phyloP scores from a whole-genome alignment of 2,888 invertebrate species.

The Agrilus biguttatus region DNA sequence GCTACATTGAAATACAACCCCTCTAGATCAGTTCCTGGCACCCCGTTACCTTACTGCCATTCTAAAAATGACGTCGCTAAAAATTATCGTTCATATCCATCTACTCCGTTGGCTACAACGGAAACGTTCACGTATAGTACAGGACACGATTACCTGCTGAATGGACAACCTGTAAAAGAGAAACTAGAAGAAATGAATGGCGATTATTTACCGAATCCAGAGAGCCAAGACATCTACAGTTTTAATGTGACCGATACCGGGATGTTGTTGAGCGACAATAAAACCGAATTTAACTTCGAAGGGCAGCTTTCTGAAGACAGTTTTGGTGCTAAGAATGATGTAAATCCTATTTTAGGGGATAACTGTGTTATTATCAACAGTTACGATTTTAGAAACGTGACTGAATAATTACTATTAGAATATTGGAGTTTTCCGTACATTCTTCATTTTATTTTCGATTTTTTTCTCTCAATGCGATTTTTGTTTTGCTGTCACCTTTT shows the following conservation, averaged over 20 bases:
- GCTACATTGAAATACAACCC: slow-evolving; percentile 22
- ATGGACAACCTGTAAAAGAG: slow-evolving; percentile 27
- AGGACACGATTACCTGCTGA: slow-evolving; percentile 28
- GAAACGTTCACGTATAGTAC: slow-evolving; percentile 24
- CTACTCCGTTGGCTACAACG: slow-evolving; percentile 46
- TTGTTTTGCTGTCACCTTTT: no score
- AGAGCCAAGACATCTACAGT: slow-evolving; percentile 9
- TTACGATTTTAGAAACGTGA: slow-evolving; percentile 11
- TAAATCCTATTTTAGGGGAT: slow-evolving; percentile 10
- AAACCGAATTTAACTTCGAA: slow-evolving; percentile 11
- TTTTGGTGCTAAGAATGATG: slow-evolving; percentile 13
- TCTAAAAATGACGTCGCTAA: slow-evolving; percentile 28
- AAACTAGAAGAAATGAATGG: slow-evolving; percentile 7
- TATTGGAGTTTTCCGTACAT: no score
- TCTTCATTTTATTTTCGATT: no score
- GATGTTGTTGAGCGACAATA: slow-evolving; percentile 13
- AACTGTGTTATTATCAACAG: slow-evolving; percentile 10
- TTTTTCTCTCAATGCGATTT: no score
- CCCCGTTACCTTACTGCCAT: slow-evolving; percentile 44
- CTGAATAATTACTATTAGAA: slow-evolving; percentile 3
- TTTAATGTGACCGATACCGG: slow-evolving; percentile 7
- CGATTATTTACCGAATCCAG: slow-evolving; percentile 7
- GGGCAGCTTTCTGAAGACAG: slow-evolving; percentile 9
- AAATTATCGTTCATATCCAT: slow-evolving; percentile 53
- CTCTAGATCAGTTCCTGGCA: slow-evolving; percentile 56